Evolutionary conservation across 2,113 vertebrate genomes (phyloP).

Genomic region (Pampusana beccarii): DNA sequence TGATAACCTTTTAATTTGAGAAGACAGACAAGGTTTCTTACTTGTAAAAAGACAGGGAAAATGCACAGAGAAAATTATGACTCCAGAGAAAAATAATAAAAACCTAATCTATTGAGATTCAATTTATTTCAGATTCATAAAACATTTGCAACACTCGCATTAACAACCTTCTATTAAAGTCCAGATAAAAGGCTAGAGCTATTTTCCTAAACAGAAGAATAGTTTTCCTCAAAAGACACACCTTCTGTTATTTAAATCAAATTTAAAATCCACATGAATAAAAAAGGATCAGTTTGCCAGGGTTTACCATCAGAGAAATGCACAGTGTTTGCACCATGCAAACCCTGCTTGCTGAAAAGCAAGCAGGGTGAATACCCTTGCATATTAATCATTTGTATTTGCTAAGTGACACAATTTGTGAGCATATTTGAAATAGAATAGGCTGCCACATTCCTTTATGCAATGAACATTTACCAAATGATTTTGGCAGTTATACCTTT

Average conservation of each 20-base stretch:
- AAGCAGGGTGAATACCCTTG: background rate
- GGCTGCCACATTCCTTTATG: conserved; percentile 36
- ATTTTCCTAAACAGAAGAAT: background rate
- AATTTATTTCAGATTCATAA: conserved; percentile 26
- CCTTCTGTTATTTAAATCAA: conserved; percentile 26
- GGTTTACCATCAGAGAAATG: conserved; percentile 41
- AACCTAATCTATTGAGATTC: background rate
- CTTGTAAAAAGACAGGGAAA: background rate
- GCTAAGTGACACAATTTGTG: conserved; percentile 48
- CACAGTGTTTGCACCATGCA: background rate
- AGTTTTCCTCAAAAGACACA: background rate
- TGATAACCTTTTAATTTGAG: conserved; percentile 13
- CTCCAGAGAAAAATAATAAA: conserved; percentile 29
- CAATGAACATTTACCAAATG: conserved; percentile 39
- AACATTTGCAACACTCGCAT: conserved; percentile 7
- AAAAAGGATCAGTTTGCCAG: conserved; percentile 5
- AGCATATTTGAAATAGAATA: conserved; percentile 30
- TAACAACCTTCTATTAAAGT: conserved; percentile 21
- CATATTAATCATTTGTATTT: conserved; percentile 53
- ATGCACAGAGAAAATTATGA: background rate
- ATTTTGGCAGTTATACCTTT: conserved; percentile 86
- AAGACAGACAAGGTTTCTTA: background rate
- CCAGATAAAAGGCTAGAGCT: conserved; percentile 11
- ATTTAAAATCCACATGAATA: conserved; percentile 14
- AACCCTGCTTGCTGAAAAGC: conserved; percentile 10